A percentile compares a stretch with the other conserved stretches of the same genome.
Conservation (phyloP, 2,797 vertebrate species). For the Myoxocephalus aenaeus region DNA sequence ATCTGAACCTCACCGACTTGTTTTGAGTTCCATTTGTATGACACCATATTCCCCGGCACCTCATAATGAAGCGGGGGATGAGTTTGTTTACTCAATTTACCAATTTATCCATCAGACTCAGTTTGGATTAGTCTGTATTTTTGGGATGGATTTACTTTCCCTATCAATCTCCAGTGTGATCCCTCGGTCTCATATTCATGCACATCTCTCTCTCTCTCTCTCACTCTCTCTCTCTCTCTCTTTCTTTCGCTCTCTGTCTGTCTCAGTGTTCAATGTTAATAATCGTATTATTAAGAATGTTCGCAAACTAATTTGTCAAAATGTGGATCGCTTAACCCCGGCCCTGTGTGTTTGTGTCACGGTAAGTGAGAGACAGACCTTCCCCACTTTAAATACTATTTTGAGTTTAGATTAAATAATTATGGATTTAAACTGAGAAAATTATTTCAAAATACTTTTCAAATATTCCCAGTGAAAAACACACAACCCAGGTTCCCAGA, state of each 20-base stretch:
- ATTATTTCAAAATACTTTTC: neutral
- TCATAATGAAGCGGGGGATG: constrained; percentile 60
- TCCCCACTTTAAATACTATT: neutral
- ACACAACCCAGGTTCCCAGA: no score
- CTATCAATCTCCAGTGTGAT: constrained; percentile 46
- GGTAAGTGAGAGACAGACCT: neutral
- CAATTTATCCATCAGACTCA: constrained; percentile 69
- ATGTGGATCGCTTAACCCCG: neutral
- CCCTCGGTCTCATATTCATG: constrained; percentile 13
- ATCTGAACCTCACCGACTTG: constrained; percentile 54
- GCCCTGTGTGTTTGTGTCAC: neutral
- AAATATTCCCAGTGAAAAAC: no score
- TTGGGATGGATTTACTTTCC: constrained; percentile 52
- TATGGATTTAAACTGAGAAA: neutral
- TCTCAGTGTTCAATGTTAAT: constrained; percentile 11
- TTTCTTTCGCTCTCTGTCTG: neutral
- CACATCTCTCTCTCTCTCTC: neutral
- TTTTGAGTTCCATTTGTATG: constrained; percentile 60
- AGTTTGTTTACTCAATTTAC: constrained; percentile 73
- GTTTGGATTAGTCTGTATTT: constrained; percentile 64
- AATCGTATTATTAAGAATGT: constrained; percentile 3
- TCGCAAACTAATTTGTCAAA: constrained; percentile 8
- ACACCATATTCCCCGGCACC: constrained; percentile 57
- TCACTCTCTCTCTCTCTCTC: neutral
- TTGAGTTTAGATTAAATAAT: neutral